Percentiles rank a stretch among this genome's conserved stretches.
phyloP scores from a whole-genome alignment of 2,888 invertebrate species.

The Metellina segmentata region DNA sequence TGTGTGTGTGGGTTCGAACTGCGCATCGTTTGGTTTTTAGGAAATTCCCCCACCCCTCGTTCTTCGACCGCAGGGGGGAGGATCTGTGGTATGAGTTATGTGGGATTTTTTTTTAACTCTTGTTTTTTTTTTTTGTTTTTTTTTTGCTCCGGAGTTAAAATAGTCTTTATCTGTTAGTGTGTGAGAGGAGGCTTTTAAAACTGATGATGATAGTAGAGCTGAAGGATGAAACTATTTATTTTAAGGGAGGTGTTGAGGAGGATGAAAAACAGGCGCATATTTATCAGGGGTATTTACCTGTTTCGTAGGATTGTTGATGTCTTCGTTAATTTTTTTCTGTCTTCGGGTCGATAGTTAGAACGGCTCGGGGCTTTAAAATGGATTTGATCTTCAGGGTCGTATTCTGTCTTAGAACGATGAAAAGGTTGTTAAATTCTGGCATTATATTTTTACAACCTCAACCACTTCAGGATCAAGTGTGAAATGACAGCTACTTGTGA shows the following conservation, averaged over 20 bases:
- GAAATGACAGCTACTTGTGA: too few species aligned
- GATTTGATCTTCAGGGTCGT: background rate
- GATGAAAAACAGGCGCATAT: background rate
- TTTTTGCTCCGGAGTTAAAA: slow-evolving; percentile 18
- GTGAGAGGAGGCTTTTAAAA: slow-evolving; percentile 4
- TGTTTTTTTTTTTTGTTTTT: slow-evolving; percentile 44
- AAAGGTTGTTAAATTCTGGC: too few species aligned
- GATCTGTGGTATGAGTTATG: slow-evolving; percentile 56
- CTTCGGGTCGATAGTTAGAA: background rate
- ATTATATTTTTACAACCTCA: too few species aligned
- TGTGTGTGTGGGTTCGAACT: slow-evolving; percentile 69
- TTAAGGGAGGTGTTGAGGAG: background rate
- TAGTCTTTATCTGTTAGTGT: slow-evolving; percentile 36
- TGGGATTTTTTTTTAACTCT: slow-evolving; percentile 31
- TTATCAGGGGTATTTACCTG: background rate
- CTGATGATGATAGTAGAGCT: slow-evolving; percentile 29
- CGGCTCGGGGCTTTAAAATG: background rate
- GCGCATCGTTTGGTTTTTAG: slow-evolving; percentile 72
- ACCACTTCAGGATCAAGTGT: too few species aligned
- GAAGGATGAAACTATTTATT: background rate
- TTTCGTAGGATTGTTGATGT: background rate
- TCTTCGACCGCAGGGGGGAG: slow-evolving; percentile 29
- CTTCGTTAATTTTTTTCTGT: background rate
- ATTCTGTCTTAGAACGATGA: background rate
- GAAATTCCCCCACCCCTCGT: slow-evolving; percentile 52